These are phyloP conservation scores for Sturnus vulgaris DNA, from an alignment of 2,113 vertebrate genomes.

Conservation along the genomic window DNA sequence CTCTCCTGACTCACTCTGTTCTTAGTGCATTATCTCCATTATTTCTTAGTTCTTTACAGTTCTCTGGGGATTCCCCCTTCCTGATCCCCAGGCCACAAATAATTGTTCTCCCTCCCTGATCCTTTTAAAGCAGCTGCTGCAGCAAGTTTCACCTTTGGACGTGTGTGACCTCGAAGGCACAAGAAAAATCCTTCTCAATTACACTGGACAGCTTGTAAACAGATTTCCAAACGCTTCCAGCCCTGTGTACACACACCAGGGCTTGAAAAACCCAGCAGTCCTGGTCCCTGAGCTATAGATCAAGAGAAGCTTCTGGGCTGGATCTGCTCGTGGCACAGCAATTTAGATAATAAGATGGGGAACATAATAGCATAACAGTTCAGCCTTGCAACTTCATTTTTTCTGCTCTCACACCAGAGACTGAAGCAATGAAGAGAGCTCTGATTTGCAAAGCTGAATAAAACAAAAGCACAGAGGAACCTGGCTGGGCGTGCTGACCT, in stretches of 20 bases:
- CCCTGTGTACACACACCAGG: background rate
- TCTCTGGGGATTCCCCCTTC: background rate
- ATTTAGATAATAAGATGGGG: background rate
- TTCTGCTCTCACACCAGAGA: background rate
- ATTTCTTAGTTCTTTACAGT: background rate
- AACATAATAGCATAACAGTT: background rate
- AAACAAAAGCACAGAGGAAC: background rate
- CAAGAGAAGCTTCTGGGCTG: background rate
- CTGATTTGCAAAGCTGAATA: slow-evolving; percentile 13
- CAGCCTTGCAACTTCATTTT: background rate
- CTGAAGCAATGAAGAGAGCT: background rate
- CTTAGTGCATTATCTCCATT: background rate
- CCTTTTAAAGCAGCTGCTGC: background rate
- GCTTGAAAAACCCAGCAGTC: background rate
- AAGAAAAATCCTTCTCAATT: background rate
- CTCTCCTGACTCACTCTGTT: background rate
- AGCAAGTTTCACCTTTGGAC: background rate
- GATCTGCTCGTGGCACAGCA: background rate
- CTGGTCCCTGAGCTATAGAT: background rate
- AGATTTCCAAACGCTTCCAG: background rate
- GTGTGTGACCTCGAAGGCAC: background rate
- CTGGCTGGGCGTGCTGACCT: background rate
- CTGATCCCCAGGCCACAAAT: background rate
- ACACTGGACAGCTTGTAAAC: background rate
- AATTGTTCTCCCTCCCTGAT: background rate